A percentile compares a stretch with the other conserved stretches of the same genome.
Conservation (phyloP, 2,113 vertebrate genomes). For the Tupaia tana region DNA sequence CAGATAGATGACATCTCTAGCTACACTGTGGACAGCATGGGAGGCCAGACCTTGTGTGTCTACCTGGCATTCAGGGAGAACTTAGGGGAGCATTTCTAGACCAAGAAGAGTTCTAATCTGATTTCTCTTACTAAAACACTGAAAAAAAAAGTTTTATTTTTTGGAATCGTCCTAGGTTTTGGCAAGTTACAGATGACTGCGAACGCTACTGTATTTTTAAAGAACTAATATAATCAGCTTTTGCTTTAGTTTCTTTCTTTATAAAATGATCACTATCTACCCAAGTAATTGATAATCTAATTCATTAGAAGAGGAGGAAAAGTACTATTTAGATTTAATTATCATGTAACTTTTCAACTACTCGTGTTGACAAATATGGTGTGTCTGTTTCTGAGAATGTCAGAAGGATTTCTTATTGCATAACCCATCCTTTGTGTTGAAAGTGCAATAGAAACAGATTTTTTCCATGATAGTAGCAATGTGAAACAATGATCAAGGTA, state of each 20-base stretch:
- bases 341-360: not conserved
- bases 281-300: not conserved
- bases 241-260: not conserved
- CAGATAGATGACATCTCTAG: not conserved
- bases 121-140: not conserved
- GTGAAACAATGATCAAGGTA: not conserved
- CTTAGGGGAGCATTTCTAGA: not conserved
- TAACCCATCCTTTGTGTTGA: conserved; percentile 2
- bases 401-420: not conserved
- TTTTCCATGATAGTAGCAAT: not conserved
- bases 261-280: conserved; percentile 2
- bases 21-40: not conserved
- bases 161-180: not conserved
- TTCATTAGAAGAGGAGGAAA: not conserved
- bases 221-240: not conserved
- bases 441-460: not conserved
- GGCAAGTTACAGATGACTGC: not conserved
- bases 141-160: conserved; percentile 24
- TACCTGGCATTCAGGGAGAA: not conserved
- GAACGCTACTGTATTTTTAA: not conserved
- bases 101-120: not conserved
- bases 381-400: not conserved
- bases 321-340: conserved; percentile 50
- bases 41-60: not conserved
- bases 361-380: not conserved